phyloP scores from a whole-genome alignment of 2,888 invertebrate genomes.

The Cenopis cana region DNA sequence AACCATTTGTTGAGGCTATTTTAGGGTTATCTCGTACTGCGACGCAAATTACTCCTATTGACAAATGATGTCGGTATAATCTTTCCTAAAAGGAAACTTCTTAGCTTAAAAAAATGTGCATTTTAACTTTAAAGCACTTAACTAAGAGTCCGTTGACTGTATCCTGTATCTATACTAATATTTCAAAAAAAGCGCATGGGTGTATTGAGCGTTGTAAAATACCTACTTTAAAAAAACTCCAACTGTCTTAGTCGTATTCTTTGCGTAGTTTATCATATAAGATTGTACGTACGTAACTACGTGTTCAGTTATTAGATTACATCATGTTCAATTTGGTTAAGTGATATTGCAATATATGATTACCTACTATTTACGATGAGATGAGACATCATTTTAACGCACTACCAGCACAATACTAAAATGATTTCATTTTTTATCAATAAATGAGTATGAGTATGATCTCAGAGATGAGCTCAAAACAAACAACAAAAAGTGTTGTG shows the following conservation, averaged over 20 bases:
- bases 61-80: neutral
- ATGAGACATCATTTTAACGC: neutral
- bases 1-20: slow-evolving; percentile 26
- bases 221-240: too few species aligned
- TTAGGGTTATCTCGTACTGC: slow-evolving; percentile 25
- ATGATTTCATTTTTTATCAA: neutral
- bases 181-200: too few species aligned
- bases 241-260: neutral
- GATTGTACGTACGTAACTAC: too few species aligned
- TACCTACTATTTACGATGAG: neutral
- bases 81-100: neutral
- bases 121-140: too few species aligned
- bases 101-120: too few species aligned
- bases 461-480: neutral
- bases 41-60: neutral
- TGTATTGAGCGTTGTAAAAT: too few species aligned
- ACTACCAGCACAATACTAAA: neutral
- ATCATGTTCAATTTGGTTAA: neutral
- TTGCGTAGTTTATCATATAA: too few species aligned
- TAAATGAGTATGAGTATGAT: too few species aligned
- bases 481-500: neutral
- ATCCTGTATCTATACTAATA: too few species aligned
- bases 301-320: neutral
- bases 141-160: too few species aligned
- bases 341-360: neutral